phyloP scores from a whole-genome alignment of 2,797 vertebrate species.

The Micromesistius poutassou region DNA sequence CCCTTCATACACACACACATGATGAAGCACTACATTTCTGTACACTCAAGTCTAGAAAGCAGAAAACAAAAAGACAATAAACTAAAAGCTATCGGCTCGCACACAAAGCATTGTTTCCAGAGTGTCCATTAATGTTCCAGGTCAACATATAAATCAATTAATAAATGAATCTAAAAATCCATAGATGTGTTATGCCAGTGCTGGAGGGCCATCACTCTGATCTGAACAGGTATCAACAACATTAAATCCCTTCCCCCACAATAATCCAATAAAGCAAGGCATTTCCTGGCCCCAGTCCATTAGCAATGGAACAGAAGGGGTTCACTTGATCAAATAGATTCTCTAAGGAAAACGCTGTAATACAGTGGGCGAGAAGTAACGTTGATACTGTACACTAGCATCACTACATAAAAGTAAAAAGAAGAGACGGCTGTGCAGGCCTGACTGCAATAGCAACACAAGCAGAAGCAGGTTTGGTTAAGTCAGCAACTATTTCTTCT shows the following conservation, averaged over 20 bases:
- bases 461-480: constrained; percentile 41
- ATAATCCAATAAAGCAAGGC: constrained; percentile 36
- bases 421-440: background rate
- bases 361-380: background rate
- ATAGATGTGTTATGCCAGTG: background rate
- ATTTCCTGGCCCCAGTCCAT: constrained; percentile 38
- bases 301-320: constrained; percentile 28
- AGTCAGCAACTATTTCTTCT: constrained; percentile 54
- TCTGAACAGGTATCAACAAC: background rate
- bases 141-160: constrained; percentile 11
- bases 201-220: background rate
- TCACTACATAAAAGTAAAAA: background rate
- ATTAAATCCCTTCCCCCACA: constrained; percentile 18
- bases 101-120: constrained; percentile 5
- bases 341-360: background rate
- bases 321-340: constrained; percentile 32
- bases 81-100: background rate
- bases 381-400: background rate
- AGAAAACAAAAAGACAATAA: background rate
- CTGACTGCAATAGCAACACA: constrained; percentile 29
- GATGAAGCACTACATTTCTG: background rate
- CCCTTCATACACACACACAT: background rate
- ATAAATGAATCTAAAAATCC: background rate
- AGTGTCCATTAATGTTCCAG: constrained; percentile 3
- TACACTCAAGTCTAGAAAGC: background rate